These are phyloP conservation scores for Takifugu bimaculatus DNA, from an alignment of 2,113 vertebrate species.

Conservation along the genomic window DNA sequence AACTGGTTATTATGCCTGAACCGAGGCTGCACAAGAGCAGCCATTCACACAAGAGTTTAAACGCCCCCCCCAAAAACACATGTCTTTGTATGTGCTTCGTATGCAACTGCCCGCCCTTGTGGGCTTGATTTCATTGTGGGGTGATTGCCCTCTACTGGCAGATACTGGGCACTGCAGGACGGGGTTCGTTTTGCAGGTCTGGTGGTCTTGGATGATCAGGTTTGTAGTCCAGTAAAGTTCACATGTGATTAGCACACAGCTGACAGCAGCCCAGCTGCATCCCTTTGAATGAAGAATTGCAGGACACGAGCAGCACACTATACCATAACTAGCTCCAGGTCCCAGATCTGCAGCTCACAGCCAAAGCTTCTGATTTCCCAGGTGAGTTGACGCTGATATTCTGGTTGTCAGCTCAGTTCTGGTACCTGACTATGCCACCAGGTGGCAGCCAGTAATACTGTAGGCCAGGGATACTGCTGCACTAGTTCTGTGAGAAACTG, in stretches of 20 bases:
- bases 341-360: no score
- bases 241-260: conserved; percentile 11
- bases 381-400: conserved; percentile 1
- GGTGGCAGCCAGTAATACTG: conserved; percentile 46
- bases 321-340: background rate
- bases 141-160: conserved; percentile 67
- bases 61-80: no score
- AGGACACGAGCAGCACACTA: conserved; percentile 1
- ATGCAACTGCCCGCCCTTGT: background rate
- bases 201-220: conserved; percentile 1
- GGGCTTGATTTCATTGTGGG: conserved; percentile 28
- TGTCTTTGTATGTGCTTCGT: no score
- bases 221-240: conserved; percentile 7
- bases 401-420: background rate
- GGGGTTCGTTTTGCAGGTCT: background rate
- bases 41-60: no score
- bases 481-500: no score
- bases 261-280: conserved; percentile 5
- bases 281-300: conserved; percentile 10
- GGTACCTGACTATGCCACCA: conserved; percentile 33
- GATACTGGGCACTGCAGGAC: conserved; percentile 41
- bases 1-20: background rate
- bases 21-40: background rate
- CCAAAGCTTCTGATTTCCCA: conserved; percentile 27
- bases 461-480: background rate